Conservation (phyloP, 2,888 invertebrate species). For the Eurytoma adleriae region DNA sequence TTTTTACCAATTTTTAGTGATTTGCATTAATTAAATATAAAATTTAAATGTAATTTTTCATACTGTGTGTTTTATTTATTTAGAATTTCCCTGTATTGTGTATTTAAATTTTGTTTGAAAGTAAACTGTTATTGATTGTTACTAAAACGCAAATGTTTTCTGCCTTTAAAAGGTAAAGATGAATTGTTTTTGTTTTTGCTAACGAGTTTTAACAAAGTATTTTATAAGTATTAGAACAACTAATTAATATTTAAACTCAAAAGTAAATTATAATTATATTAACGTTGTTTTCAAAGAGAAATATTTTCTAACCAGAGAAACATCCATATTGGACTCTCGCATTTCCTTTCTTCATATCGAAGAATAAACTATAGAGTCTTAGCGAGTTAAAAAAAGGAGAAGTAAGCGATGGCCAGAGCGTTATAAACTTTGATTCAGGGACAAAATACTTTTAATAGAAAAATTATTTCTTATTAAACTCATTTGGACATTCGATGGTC, state of each 20-base stretch:
- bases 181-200: not conserved
- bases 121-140: not conserved
- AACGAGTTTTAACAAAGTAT: not conserved
- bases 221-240: conserved; percentile 6
- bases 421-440: conserved; percentile 18
- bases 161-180: not conserved
- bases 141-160: not conserved
- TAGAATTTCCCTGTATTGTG: too few species aligned
- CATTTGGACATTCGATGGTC: conserved; percentile 2
- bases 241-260: not conserved
- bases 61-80: too few species aligned
- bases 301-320: conserved; percentile 31
- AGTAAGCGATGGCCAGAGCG: not conserved
- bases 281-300: conserved; percentile 18
- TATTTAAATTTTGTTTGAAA: too few species aligned
- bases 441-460: conserved; percentile 1
- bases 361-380: conserved; percentile 24
- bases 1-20: too few species aligned
- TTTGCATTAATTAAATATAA: too few species aligned
- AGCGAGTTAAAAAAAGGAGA: not conserved
- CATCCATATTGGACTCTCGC: not conserved
- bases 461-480: conserved; percentile 10
- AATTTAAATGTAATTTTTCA: too few species aligned
- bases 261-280: not conserved
- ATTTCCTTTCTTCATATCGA: conserved; percentile 20